Evolutionary conservation across 92 coral and sea anemone genomes (phyloP).

Genomic region (Plumapathes pennacea): DNA sequence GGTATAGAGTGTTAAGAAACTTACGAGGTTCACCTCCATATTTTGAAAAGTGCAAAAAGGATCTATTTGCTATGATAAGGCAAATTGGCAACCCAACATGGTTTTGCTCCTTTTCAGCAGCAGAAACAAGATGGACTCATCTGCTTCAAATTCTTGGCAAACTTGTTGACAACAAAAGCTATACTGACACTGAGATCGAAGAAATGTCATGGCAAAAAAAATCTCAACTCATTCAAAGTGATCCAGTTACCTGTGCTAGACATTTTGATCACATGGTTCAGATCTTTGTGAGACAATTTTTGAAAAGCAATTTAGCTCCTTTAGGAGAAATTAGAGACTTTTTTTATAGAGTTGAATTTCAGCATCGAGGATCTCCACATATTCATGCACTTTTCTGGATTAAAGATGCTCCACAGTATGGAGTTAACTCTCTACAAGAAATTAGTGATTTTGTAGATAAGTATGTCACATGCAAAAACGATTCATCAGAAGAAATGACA

Average conservation of each 20-base stretch:
- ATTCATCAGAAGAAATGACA: constrained; percentile 4
- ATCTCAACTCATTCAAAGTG: constrained; percentile 58
- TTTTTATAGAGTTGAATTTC: constrained; percentile 49
- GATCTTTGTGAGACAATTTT: constrained; percentile 34
- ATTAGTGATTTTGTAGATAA: constrained; percentile 53
- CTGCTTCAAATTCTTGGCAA: constrained; percentile 41
- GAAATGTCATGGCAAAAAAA: constrained; percentile 59
- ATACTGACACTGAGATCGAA: constrained; percentile 22
- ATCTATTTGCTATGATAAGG: constrained; percentile 35
- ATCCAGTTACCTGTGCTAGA: constrained; percentile 68
- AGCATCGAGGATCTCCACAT: constrained; percentile 42
- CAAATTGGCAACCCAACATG: constrained; percentile 43
- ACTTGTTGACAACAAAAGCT: constrained; percentile 52
- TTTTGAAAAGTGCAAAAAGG: constrained; percentile 35
- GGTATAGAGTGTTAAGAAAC: constrained; percentile 57
- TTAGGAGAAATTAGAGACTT: constrained; percentile 66
- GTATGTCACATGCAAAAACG: constrained; percentile 38
- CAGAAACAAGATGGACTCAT: constrained; percentile 61
- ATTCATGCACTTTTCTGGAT: constrained; percentile 46
- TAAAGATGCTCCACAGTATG: constrained; percentile 50
- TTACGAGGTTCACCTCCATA: constrained; percentile 72
- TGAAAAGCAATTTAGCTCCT: constrained; percentile 34
- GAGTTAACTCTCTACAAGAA: constrained; percentile 11
- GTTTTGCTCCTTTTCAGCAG: constrained; percentile 52
- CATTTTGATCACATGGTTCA: constrained; percentile 74